Evolutionary conservation across 2,888 invertebrate genomes (phyloP).

Genomic region (Philhelius pedissequus): DNA sequence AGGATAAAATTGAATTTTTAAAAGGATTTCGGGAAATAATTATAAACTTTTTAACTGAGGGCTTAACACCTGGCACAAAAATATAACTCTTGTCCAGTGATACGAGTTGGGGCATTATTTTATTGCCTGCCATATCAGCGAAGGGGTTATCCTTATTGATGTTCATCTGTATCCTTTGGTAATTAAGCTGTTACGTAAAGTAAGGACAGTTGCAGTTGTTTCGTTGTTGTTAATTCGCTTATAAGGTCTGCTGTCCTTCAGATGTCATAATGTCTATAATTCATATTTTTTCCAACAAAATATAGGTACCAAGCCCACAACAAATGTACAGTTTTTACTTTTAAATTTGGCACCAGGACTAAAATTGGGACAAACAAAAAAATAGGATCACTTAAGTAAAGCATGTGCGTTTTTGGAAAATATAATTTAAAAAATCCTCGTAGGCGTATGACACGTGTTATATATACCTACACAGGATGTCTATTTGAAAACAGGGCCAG

Average conservation of each 20-base stretch:
- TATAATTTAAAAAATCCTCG: slow-evolving; percentile 17
- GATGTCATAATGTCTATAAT: slow-evolving; percentile 42
- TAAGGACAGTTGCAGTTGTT: slow-evolving; percentile 12
- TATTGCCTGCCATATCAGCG: slow-evolving; percentile 30
- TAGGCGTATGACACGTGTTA: slow-evolving; percentile 65
- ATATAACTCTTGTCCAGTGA: slow-evolving; percentile 20
- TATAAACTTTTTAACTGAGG: slow-evolving; percentile 18
- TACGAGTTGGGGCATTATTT: slow-evolving; percentile 34
- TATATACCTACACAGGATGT: slow-evolving; percentile 57
- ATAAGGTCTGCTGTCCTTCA: slow-evolving; percentile 46
- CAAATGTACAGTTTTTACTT: slow-evolving; percentile 14
- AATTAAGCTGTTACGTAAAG: slow-evolving; percentile 61
- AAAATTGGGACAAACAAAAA: slow-evolving; percentile 5
- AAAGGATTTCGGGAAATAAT: slow-evolving; percentile 55
- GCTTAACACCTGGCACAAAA: slow-evolving; percentile 58
- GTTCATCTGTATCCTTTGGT: slow-evolving; percentile 59
- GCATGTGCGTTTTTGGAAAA: slow-evolving; percentile 44
- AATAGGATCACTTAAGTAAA: neutral
- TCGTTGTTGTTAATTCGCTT: slow-evolving; percentile 5
- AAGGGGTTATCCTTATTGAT: slow-evolving; percentile 55
- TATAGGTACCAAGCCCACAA: neutral
- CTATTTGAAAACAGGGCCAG: slow-evolving; percentile 57
- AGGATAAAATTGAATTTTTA: slow-evolving; percentile 61
- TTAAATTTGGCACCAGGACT: slow-evolving; percentile 12
- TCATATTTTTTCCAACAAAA: slow-evolving; percentile 4